Evolutionary conservation across 2,113 vertebrate species (phyloP).

Genomic region (Hyperoodon ampullatus): DNA sequence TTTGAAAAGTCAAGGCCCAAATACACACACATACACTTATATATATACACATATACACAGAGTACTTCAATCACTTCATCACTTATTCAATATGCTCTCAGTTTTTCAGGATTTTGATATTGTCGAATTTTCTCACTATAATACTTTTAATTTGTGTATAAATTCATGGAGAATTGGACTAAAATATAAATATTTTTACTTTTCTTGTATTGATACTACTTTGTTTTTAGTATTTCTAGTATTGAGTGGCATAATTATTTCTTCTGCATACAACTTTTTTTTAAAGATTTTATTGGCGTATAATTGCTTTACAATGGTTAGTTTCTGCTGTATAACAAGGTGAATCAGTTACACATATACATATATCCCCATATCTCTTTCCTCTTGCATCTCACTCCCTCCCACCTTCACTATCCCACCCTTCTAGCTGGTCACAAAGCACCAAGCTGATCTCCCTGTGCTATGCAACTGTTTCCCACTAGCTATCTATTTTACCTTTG

Average conservation of each 20-base stretch:
- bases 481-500: no score
- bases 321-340: no score
- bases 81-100: not conserved
- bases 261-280: not conserved
- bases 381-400: no score
- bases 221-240: not conserved
- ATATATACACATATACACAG: not conserved
- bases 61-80: not conserved
- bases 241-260: not conserved
- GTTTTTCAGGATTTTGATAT: not conserved
- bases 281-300: no score
- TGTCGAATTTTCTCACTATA: not conserved
- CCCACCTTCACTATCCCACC: no score
- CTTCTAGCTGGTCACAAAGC: no score
- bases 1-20: not conserved
- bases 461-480: no score
- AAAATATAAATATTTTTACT: not conserved
- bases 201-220: not conserved
- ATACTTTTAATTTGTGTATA: not conserved
- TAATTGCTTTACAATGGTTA: no score
- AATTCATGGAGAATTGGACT: not conserved
- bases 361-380: no score
- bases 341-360: no score
- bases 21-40: fast-evolving
- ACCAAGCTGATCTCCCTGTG: no score